phyloP scores from a whole-genome alignment of 2,888 invertebrate genomes.

The Lypha dubia region DNA sequence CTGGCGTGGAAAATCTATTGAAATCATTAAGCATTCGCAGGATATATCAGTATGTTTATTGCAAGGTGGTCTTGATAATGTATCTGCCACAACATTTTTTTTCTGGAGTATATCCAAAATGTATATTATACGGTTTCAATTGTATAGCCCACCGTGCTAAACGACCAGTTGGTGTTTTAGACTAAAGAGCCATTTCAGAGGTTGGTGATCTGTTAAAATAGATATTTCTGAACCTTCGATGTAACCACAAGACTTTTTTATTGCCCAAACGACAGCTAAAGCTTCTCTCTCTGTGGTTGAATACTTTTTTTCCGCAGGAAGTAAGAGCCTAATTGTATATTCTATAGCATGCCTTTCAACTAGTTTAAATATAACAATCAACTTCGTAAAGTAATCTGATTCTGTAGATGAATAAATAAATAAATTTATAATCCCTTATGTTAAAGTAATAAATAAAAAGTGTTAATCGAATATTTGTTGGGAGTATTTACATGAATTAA shows the following conservation, averaged over 20 bases:
- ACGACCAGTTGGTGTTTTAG: slow-evolving; percentile 70
- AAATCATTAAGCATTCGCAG: background rate
- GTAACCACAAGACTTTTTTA: slow-evolving; percentile 81
- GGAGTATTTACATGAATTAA: too few species aligned
- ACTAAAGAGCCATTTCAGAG: background rate
- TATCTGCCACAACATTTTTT: background rate
- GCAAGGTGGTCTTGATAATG: background rate
- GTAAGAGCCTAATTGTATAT: slow-evolving; percentile 74
- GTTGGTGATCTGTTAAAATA: slow-evolving; percentile 80
- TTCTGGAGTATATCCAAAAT: background rate
- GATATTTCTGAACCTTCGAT: slow-evolving; percentile 78
- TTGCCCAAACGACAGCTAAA: slow-evolving; percentile 77
- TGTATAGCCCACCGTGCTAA: slow-evolving; percentile 75
- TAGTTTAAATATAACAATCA: too few species aligned
- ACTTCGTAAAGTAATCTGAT: too few species aligned
- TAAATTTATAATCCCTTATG: too few species aligned
- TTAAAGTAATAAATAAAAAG: too few species aligned
- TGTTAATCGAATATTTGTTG: too few species aligned
- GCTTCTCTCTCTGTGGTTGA: slow-evolving; percentile 82
- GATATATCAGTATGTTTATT: background rate
- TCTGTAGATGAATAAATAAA: too few species aligned
- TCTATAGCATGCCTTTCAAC: too few species aligned
- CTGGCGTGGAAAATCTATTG: background rate
- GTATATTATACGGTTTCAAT: background rate
- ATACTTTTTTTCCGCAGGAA: slow-evolving; percentile 79